Evolutionary conservation across 2,113 vertebrate genomes (phyloP).

Genomic region (Corvus hawaiiensis): DNA sequence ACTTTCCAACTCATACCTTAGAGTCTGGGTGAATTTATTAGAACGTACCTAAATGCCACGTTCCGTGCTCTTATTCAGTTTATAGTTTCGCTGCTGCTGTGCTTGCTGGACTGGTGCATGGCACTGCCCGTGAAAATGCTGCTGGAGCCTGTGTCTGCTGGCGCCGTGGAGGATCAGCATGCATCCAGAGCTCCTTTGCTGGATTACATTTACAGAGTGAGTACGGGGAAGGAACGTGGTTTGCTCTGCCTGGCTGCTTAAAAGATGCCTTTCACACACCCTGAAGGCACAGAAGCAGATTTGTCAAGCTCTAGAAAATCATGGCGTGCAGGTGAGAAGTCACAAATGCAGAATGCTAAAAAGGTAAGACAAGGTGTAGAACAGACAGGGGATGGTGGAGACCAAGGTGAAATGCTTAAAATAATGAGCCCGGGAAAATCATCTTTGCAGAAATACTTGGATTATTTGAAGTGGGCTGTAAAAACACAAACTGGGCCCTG

Average conservation of each 20-base stretch:
- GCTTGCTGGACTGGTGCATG: conserved; percentile 98
- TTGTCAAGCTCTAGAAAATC: background rate
- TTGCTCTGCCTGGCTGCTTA: background rate
- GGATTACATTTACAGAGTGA: conserved; percentile 95
- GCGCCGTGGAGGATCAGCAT: conserved; percentile 78
- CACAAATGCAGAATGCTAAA: background rate
- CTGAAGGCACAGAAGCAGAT: background rate
- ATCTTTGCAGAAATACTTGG: background rate
- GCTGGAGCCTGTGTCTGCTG: conserved; percentile 85
- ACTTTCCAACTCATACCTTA: background rate
- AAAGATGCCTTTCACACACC: background rate
- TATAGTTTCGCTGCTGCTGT: conserved; percentile 92
- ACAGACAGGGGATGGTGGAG: background rate
- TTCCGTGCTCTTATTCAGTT: conserved; percentile 71
- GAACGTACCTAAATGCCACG: background rate
- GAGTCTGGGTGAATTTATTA: background rate
- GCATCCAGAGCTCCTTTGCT: conserved; percentile 83
- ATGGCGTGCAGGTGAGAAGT: background rate
- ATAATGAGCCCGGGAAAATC: fast-evolving
- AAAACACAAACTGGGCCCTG: background rate
- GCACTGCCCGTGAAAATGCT: conserved; percentile 84
- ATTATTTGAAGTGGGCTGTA: background rate
- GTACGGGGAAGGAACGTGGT: background rate
- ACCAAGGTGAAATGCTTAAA: background rate
- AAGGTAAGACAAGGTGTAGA: background rate